Evolutionary conservation across 2,888 invertebrate species (phyloP).

Genomic region (Euclidia mi): DNA sequence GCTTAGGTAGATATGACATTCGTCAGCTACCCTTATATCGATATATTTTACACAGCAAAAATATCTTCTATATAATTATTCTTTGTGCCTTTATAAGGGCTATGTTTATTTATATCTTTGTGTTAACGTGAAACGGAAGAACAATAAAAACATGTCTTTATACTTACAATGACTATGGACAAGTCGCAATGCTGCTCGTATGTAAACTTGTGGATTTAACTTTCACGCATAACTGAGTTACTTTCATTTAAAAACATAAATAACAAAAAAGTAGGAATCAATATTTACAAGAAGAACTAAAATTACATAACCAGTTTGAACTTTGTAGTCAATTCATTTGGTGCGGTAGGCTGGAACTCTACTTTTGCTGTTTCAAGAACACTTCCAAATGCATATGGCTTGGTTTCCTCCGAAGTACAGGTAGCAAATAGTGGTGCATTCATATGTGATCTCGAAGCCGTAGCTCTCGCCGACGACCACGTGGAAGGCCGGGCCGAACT

Average conservation of each 20-base stretch:
- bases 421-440: conserved; percentile 96
- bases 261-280: neutral
- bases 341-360: neutral
- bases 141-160: too few species aligned
- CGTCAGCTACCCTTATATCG: too few species aligned
- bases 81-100: too few species aligned
- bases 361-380: conserved; percentile 87
- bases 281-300: conserved; percentile 1
- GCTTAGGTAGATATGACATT: too few species aligned
- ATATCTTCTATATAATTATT: too few species aligned
- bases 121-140: too few species aligned
- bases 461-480: conserved; percentile 99
- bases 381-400: conserved; percentile 97
- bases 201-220: too few species aligned
- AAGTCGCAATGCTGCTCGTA: too few species aligned
- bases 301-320: neutral
- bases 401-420: conserved; percentile 98
- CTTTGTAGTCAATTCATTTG: neutral
- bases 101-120: too few species aligned
- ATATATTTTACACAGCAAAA: too few species aligned
- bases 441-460: conserved; percentile 98
- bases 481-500: conserved; percentile 98
- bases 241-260: neutral
- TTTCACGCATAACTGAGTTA: too few species aligned
- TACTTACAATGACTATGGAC: too few species aligned